Conservation (phyloP, 2,888 invertebrate genomes). For the Myathropa florea region DNA sequence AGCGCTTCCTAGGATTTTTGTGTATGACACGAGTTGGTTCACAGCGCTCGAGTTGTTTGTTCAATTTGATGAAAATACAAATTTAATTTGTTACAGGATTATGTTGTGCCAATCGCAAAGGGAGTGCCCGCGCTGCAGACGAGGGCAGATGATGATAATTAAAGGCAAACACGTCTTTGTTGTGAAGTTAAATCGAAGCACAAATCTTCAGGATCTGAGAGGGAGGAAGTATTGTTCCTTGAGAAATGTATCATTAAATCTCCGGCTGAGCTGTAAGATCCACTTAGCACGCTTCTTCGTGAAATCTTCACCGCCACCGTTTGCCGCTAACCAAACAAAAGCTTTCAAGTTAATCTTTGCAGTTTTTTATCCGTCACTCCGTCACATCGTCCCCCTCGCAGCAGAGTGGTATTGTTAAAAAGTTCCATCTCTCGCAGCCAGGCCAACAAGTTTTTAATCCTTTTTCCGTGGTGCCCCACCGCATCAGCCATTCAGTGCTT, state of each 20-base stretch:
- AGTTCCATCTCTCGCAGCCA: conserved; percentile 3
- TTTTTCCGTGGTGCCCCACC: conserved; percentile 33
- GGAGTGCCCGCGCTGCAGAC: background rate
- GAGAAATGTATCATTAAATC: conserved; percentile 42
- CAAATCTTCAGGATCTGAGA: background rate
- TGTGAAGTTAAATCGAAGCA: background rate
- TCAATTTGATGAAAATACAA: conserved; percentile 60
- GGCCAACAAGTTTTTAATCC: conserved; percentile 66
- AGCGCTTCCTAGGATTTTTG: background rate
- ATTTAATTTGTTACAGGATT: conserved; percentile 52
- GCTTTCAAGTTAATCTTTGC: conserved; percentile 63
- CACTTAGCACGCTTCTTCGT: conserved; percentile 22
- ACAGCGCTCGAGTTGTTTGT: conserved; percentile 43
- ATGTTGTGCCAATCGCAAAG: conserved; percentile 43
- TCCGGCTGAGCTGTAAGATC: conserved; percentile 44
- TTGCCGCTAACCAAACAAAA: conserved; percentile 54
- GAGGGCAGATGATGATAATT: conserved; percentile 44
- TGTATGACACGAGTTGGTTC: conserved; percentile 45
- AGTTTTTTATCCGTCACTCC: conserved; percentile 38
- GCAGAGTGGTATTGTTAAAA: too few species aligned
- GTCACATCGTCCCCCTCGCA: background rate
- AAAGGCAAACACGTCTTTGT: conserved; percentile 50
- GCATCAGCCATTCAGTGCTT: background rate
- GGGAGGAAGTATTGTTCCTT: background rate
- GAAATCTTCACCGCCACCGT: conserved; percentile 22